Evolutionary conservation across 2,113 vertebrate species (phyloP).

Genomic region (Ibidorhyncha struthersii): DNA sequence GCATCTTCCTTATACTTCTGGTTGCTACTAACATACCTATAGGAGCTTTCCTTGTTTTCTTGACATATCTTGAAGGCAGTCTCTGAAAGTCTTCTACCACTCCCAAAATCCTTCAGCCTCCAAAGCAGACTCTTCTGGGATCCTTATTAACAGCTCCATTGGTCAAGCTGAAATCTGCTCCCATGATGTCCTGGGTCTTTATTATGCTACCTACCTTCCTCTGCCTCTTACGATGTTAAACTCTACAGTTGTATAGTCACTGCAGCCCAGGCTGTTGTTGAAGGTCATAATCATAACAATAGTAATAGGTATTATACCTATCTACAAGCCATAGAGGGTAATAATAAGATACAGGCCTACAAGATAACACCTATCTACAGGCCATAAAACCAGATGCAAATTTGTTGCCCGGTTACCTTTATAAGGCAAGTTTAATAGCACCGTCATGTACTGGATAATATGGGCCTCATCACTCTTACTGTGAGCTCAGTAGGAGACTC

Average conservation of each 20-base stretch:
- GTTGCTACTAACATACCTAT: background rate
- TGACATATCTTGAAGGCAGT: rapidly evolving
- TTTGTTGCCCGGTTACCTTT: background rate
- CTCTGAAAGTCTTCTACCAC: background rate
- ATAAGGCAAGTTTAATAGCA: background rate
- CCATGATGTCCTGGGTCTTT: background rate
- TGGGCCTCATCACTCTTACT: background rate
- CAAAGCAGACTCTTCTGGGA: background rate
- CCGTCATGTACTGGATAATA: background rate
- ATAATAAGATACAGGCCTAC: background rate
- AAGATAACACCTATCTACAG: background rate
- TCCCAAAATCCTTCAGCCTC: background rate
- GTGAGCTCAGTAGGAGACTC: background rate
- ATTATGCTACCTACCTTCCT: background rate
- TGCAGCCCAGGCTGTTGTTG: background rate
- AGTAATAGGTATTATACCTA: background rate
- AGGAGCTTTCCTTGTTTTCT: background rate
- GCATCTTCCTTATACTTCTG: background rate
- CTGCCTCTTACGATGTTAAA: background rate
- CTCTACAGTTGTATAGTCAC: background rate
- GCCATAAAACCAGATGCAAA: background rate
- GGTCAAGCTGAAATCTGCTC: background rate
- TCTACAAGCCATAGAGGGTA: background rate
- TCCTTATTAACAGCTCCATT: background rate
- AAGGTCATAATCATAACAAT: background rate